phyloP scores from a whole-genome alignment of 64 coral and sea anemone genomes.

The Exaiptasia diaphana region DNA sequence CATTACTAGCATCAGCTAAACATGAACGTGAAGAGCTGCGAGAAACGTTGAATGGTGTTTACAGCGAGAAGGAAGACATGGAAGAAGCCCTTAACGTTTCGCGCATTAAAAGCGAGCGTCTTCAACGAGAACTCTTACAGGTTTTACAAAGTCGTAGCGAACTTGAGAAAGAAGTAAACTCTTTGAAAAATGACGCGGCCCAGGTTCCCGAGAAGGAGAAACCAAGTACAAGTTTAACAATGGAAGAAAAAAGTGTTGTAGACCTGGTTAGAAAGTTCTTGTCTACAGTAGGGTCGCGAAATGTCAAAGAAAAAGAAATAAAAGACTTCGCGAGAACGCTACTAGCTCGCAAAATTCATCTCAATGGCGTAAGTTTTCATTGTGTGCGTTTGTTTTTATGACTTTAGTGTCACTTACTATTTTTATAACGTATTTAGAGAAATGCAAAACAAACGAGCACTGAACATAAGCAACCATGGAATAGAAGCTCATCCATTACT shows the following conservation, averaged over 20 bases:
- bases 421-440: not conserved
- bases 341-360: not conserved
- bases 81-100: slow-evolving; percentile 57
- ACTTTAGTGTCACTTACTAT: not conserved
- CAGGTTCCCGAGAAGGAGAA: not conserved
- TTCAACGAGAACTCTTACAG: slow-evolving; percentile 64
- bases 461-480: not conserved
- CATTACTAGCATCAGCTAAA: slow-evolving; percentile 79
- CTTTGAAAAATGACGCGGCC: not conserved
- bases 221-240: not conserved
- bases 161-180: not conserved
- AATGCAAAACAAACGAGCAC: not conserved
- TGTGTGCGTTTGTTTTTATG: not conserved
- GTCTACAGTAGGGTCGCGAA: not conserved
- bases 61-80: slow-evolving; percentile 69
- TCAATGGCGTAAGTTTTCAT: not conserved
- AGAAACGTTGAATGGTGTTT: slow-evolving; percentile 45
- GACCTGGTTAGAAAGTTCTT: not conserved
- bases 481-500: not conserved
- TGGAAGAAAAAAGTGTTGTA: not conserved
- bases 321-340: not conserved
- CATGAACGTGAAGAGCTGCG: slow-evolving; percentile 76
- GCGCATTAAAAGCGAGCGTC: slow-evolving; percentile 42
- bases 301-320: slow-evolving; percentile 7
- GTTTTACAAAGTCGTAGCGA: not conserved